Conservation (phyloP, 2,797 vertebrate species). For the Sardinella longiceps region DNA sequence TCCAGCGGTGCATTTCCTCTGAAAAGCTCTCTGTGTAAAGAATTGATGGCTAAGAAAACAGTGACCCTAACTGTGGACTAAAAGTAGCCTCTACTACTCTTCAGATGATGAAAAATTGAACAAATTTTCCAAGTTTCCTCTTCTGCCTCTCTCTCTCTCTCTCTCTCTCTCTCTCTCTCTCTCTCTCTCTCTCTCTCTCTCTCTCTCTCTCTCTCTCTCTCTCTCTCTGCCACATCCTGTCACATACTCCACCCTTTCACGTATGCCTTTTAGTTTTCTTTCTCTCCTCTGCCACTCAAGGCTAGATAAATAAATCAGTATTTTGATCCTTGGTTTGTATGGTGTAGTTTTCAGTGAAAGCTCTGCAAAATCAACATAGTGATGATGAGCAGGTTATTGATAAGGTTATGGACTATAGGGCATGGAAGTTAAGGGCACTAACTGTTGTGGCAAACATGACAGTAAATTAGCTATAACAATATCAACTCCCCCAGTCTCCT, state of each 20-base stretch:
- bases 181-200: background rate
- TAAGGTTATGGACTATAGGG: background rate
- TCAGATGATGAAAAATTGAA: background rate
- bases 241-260: background rate
- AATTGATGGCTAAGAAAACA: background rate
- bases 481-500: background rate
- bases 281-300: background rate
- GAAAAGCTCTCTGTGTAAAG: background rate
- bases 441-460: background rate
- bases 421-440: background rate
- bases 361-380: background rate
- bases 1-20: background rate
- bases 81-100: background rate
- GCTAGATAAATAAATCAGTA: background rate
- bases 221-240: background rate
- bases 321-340: background rate
- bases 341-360: background rate
- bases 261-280: background rate
- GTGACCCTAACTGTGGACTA: background rate
- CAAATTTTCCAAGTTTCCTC: background rate
- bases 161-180: background rate
- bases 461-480: background rate
- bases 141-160: background rate
- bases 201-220: background rate
- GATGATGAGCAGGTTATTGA: background rate